phyloP scores from a whole-genome alignment of 1,140 invertebrate genomes.

The Medauroidea extradentata region DNA sequence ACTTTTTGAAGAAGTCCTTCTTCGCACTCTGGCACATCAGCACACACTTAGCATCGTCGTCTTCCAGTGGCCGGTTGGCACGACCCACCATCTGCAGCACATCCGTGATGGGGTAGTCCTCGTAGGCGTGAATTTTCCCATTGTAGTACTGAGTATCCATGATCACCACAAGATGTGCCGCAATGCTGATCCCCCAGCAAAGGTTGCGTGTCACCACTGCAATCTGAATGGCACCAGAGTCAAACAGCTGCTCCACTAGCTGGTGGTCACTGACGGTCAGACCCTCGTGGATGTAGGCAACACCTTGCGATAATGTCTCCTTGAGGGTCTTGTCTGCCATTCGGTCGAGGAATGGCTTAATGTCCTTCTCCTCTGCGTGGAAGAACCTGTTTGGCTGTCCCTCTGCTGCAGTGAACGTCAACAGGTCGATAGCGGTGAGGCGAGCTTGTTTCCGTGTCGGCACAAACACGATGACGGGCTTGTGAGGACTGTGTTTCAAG shows the following conservation, averaged over 20 bases:
- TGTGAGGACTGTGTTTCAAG: conserved; percentile 77
- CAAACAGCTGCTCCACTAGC: conserved; percentile 89
- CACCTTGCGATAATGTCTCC: conserved; percentile 86
- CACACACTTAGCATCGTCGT: conserved; percentile 94
- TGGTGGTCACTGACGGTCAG: conserved; percentile 75
- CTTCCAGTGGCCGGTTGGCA: conserved; percentile 82
- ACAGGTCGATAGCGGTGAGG: conserved; percentile 89
- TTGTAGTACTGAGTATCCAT: conserved; percentile 99
- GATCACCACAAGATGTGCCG: conserved; percentile 88
- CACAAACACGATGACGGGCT: conserved; percentile 95
- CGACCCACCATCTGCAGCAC: conserved; percentile 96
- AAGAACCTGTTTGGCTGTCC: conserved; percentile 80
- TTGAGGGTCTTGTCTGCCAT: conserved; percentile 84
- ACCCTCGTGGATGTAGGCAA: conserved; percentile 97
- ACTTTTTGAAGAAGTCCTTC: conserved; percentile 99
- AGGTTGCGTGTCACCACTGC: conserved; percentile 88
- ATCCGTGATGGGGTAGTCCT: conserved; percentile 97
- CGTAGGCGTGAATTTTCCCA: conserved; percentile 88
- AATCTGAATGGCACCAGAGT: conserved; percentile 89
- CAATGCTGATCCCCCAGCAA: conserved; percentile 87
- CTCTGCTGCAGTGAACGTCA: conserved; percentile 90
- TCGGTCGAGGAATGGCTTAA: conserved; percentile 81
- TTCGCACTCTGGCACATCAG: conserved; percentile 96
- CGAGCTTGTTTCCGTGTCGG: conserved; percentile 90
- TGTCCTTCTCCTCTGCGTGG: conserved; percentile 80